These are phyloP conservation scores for Hydrolagus affinis DNA, from an alignment of 2,113 vertebrate species.

Conservation along the genomic window DNA sequence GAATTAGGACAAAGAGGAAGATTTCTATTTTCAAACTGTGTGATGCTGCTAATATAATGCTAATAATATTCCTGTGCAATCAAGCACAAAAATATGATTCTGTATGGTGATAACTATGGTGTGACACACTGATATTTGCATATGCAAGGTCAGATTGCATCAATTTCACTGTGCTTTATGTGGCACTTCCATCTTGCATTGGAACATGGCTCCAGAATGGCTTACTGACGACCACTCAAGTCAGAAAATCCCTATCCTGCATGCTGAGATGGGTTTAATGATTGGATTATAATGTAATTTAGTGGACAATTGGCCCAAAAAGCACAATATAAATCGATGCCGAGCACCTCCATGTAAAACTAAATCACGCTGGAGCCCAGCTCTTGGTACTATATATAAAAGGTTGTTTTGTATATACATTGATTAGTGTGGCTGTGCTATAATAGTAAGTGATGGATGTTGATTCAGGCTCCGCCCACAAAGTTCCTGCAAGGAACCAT, in stretches of 20 bases:
- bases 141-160: neutral
- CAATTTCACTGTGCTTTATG: neutral
- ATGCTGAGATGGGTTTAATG: no score
- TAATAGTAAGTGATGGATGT: no score
- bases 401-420: no score
- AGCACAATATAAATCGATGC: no score
- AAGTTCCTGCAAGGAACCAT: no score
- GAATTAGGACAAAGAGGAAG: neutral
- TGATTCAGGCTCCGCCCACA: no score
- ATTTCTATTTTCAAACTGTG: neutral
- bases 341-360: no score
- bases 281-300: no score
- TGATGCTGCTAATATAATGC: neutral
- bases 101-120: neutral
- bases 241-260: neutral
- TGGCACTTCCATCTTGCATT: neutral
- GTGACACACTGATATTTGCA: neutral
- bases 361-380: no score
- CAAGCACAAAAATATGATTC: neutral
- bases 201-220: neutral
- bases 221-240: neutral
- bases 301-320: no score
- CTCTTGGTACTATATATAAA: no score
- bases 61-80: neutral
- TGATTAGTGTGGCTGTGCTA: no score